Conservation (phyloP, 2,797 vertebrate genomes). For the Tragelaphus oryx region DNA sequence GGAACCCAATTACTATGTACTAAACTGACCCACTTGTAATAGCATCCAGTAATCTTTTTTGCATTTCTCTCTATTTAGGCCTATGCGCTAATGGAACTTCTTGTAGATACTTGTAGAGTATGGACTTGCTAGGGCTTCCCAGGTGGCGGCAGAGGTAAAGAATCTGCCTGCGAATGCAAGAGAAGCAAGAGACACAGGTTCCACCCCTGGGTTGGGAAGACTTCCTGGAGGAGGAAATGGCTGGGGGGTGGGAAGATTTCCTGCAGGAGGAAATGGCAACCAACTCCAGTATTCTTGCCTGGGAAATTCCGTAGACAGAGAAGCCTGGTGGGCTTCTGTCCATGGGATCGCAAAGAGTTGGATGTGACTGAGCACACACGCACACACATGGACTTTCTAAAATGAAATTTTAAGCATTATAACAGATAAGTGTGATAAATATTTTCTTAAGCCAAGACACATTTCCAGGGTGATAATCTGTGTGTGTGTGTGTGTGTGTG, state of each 20-base stretch:
- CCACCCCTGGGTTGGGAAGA: neutral
- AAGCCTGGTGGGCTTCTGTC: neutral
- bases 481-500: neutral
- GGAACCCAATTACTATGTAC: neutral
- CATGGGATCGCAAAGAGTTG: neutral
- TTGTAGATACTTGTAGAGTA: neutral
- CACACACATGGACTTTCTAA: neutral
- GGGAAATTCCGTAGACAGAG: neutral
- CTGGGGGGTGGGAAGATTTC: no score
- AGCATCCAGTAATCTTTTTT: neutral
- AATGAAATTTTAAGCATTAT: conserved; percentile 24
- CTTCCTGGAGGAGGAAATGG: neutral
- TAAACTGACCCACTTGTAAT: neutral
- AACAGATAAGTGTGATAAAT: neutral
- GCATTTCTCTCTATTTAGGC: conserved; percentile 6
- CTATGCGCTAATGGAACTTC: neutral
- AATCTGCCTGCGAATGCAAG: neutral
- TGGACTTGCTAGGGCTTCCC: neutral
- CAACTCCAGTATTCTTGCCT: neutral
- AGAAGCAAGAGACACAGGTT: neutral
- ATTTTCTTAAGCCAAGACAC: neutral
- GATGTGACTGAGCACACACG: neutral
- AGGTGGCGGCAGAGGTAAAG: neutral
- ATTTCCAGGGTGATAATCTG: neutral
- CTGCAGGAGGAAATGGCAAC: neutral